Conservation (phyloP, 2,113 vertebrate genomes). For the Ageneiosus marmoratus region DNA sequence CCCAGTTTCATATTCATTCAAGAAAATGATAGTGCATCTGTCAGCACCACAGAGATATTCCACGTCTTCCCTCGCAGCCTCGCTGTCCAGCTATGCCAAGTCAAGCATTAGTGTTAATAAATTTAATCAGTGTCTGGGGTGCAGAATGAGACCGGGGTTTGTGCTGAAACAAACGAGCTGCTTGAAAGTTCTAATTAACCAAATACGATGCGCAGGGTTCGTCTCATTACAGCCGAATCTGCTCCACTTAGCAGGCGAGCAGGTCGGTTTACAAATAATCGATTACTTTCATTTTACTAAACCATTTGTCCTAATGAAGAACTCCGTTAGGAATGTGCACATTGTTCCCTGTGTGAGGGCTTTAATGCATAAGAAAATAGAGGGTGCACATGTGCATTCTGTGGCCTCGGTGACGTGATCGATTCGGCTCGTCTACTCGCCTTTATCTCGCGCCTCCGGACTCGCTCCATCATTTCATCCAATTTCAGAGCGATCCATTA, state of each 20-base stretch:
- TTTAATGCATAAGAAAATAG: not conserved
- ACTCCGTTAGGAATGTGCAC: not conserved
- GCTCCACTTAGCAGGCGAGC: not conserved
- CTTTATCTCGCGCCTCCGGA: slow-evolving; percentile 1
- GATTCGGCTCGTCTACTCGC: not conserved
- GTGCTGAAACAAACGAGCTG: slow-evolving; percentile 20
- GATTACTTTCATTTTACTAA: slow-evolving; percentile 6
- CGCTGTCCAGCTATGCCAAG: slow-evolving; percentile 26
- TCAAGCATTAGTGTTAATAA: slow-evolving; percentile 40
- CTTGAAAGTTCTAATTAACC: slow-evolving; percentile 15
- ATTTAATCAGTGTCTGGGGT: slow-evolving; percentile 40
- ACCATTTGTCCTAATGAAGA: not conserved
- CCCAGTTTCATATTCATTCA: slow-evolving; percentile 2
- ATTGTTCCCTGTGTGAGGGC: not conserved
- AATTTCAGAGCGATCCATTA: slow-evolving; percentile 65
- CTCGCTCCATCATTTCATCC: slow-evolving; percentile 53
- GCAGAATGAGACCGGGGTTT: slow-evolving; percentile 35
- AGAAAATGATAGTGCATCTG: not conserved
- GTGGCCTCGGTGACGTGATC: not conserved
- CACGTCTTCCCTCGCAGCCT: slow-evolving; percentile 9
- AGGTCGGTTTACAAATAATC: slow-evolving; percentile 1
- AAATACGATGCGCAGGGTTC: not conserved
- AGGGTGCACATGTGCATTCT: not conserved
- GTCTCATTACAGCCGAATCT: not conserved
- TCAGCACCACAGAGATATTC: slow-evolving; percentile 8